Evolutionary conservation across 2,113 vertebrate genomes (phyloP), one percentile per base, ranked within the genome.

Genomic region (Uria aalge): DNA sequence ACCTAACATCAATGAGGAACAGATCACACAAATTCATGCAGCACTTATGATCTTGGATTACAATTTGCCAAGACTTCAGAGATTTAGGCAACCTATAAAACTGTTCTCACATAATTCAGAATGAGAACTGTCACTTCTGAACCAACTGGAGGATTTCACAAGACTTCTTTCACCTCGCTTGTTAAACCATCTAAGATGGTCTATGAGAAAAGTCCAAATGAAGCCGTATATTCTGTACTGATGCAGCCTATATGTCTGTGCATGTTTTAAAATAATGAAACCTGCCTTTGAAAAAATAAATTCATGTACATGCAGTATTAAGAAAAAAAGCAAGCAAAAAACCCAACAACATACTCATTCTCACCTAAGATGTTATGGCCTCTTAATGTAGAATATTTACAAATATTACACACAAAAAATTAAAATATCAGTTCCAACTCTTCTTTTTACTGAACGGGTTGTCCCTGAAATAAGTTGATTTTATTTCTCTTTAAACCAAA

Each of bases 211-310:
- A 77, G 9, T 40, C 30, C 12, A 64, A 23, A 72, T 52, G 15
- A 82, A 74, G 78, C 4, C 19, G 5, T 16, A 27, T 62, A 27
- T 77, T 52, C 26, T 30, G 1, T 59, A 30, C 15, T 19, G n/a
- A 38, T 21, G 3, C 2, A 52, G 4, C 9, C 11, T 52, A 1
- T 59, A 29, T 13, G 18, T 26, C 20, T 47, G 7, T 16, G 7
- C 8, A 5, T 9, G 8, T 45, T 91, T 87, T 81, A 59, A 63
- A 77, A 62, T 18, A 74, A 67, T 38, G 5, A 85, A 80, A 73
- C 5, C 2, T 27, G 1, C 0, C 1, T 38, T 62, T 11, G 20
- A 29, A 62, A 90, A 64, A 50, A 10, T 2, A 9, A 59, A 32
- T 26, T 45, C 4, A 40, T 18, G 4, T 48, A 38, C 13, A 13